Evolutionary conservation across 2,113 vertebrate genomes (phyloP), one percentile per base, ranked within the genome.

Genomic region (Thinocorus orbignyianus): DNA sequence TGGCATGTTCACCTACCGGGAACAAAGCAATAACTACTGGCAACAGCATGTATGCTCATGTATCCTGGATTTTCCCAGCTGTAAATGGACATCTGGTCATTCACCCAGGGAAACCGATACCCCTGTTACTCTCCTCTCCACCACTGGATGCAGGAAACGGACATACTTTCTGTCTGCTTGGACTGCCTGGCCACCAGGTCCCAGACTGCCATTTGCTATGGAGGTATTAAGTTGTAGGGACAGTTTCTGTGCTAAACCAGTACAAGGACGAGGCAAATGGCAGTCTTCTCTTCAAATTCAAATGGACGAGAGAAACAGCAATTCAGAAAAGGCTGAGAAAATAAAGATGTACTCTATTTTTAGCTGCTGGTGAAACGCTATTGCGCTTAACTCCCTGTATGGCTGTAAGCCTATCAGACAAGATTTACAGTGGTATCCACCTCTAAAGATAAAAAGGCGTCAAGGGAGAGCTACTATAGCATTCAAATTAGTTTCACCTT

Each of bases 51-150:
- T 84, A 51, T 26, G 11, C 44, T 91, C 83, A 28, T 74, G 94
- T 93, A 68, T 71, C 35, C 42, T 84, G 69, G n/a, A 83, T 95
- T 92, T 93, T 81, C 58, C 68, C 51, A 74, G 88, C 64, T 93
- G 42, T 88, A 74, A 88, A 71, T 6, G 23, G 46, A 22, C 76
- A 90, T 78, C 80, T 94, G 69, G 17, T 88, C 64, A 58, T 44
- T 64, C 64, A 91, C 23, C 20, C 39, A 74, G 60, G 42, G 28
- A 90, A 48, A 26, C 37, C 9, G 17, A 16, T 54, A 46, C 9
- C 28, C 23, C 15, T 70, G 13, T 46, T 81, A 55, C 33, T 46
- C 28, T 80, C 14, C 49, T 81, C 18, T 33, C 1, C 57, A 51
- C 19, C 37, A 20, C 62, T n/a, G 61, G 41, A 46, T 51, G n/a